These are phyloP conservation scores for Listrodromus nycthemerus DNA, from an alignment of 2,888 invertebrate species.

Conservation along the genomic window DNA sequence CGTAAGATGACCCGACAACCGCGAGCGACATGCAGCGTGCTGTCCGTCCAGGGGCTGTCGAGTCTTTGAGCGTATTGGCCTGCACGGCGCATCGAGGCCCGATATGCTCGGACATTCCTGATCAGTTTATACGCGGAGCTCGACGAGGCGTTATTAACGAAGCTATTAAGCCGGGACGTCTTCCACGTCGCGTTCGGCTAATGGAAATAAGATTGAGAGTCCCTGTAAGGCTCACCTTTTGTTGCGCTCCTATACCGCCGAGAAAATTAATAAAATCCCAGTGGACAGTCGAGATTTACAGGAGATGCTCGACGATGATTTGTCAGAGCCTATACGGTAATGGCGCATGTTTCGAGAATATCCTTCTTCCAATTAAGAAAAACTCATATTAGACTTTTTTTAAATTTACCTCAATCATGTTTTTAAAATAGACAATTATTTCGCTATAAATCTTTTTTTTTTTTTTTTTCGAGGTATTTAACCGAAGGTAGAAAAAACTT, in stretches of 20 bases:
- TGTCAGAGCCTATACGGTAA: slow-evolving; percentile 6
- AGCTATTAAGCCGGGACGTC: slow-evolving; percentile 50
- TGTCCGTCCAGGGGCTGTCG: slow-evolving; percentile 38
- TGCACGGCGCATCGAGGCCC: background rate
- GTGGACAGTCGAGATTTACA: slow-evolving; percentile 46
- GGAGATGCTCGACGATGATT: slow-evolving; percentile 31
- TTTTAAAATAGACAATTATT: background rate
- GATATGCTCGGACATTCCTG: slow-evolving; percentile 20
- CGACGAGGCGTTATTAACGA: slow-evolving; percentile 59
- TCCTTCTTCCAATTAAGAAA: background rate
- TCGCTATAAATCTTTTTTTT: background rate
- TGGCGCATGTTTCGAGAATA: background rate
- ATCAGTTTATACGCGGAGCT: slow-evolving; percentile 13
- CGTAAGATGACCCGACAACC: slow-evolving; percentile 66
- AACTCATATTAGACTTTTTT: background rate
- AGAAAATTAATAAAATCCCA: slow-evolving; percentile 33
- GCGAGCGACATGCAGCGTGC: slow-evolving; percentile 27
- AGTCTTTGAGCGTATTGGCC: slow-evolving; percentile 10
- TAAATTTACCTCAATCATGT: background rate
- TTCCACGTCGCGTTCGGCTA: slow-evolving; percentile 43
- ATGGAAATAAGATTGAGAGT: slow-evolving; percentile 67
- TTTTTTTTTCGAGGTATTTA: background rate
- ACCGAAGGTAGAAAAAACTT: background rate
- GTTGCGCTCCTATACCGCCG: slow-evolving; percentile 5
- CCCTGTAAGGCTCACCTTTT: slow-evolving; percentile 39